These are phyloP conservation scores for Paracentrotus lividus DNA, from an alignment of 53 echinoderm and acorn worm genomes.

Conservation along the genomic window DNA sequence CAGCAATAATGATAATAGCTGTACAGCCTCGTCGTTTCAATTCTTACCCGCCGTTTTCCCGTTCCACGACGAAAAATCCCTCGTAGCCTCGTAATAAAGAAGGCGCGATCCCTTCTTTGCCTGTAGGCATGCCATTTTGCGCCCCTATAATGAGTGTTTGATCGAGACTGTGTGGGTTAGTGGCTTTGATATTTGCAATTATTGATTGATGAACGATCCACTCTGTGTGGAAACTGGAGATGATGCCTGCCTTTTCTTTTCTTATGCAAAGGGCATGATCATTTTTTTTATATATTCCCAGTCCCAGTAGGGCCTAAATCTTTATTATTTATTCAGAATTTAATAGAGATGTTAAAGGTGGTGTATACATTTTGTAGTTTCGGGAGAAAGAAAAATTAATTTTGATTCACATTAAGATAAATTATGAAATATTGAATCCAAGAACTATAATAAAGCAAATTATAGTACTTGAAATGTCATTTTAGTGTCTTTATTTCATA, in stretches of 20 bases:
- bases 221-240: slow-evolving; percentile 7
- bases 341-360: no score
- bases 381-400: no score
- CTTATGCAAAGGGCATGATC: background rate
- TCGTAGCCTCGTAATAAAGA: slow-evolving; percentile 23
- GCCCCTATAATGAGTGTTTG: slow-evolving; percentile 1
- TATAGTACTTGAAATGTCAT: no score
- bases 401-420: no score
- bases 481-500: no score
- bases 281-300: no score
- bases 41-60: background rate
- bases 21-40: slow-evolving; percentile 2
- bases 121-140: slow-evolving; percentile 5
- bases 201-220: slow-evolving; percentile 40
- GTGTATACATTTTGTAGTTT: no score
- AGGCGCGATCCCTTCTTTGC: slow-evolving; percentile 24
- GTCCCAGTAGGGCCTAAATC: no score
- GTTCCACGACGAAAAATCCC: background rate
- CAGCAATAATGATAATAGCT: background rate
- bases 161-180: slow-evolving; percentile 20
- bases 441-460: no score
- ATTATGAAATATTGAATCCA: no score
- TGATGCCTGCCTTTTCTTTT: background rate
- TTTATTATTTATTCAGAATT: no score
- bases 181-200: slow-evolving; percentile 49